phyloP scores from a whole-genome alignment of 2,888 invertebrate species.

The Lasioglossum malachurum region DNA sequence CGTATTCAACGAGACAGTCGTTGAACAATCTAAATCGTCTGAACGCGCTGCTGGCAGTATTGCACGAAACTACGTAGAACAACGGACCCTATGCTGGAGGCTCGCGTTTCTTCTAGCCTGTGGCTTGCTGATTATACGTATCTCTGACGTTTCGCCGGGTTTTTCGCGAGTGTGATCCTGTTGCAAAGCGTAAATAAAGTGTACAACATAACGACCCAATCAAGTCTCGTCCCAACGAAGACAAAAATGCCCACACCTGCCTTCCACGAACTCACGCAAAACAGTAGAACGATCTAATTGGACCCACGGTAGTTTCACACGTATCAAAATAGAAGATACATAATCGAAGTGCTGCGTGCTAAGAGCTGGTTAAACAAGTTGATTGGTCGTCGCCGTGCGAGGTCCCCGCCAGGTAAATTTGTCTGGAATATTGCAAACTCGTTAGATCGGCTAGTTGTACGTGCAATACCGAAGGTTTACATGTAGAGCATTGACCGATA shows the following conservation, averaged over 20 bases:
- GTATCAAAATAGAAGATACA: too few species aligned
- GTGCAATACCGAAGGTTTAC: neutral
- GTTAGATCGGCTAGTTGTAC: neutral
- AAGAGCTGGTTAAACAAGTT: neutral
- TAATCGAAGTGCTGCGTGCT: neutral
- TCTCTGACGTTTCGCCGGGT: conserved; percentile 1
- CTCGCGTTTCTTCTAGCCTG: conserved; percentile 19
- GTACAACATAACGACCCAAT: neutral
- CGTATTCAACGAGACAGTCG: conserved; percentile 32
- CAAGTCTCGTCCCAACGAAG: too few species aligned
- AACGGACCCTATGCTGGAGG: conserved; percentile 12
- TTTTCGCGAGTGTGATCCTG: neutral
- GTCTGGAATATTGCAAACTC: neutral
- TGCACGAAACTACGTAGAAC: conserved; percentile 15
- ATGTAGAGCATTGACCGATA: neutral
- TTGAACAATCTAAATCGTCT: conserved; percentile 46
- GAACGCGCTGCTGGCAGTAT: conserved; percentile 6
- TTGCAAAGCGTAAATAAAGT: too few species aligned
- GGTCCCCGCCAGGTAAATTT: neutral
- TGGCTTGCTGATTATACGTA: neutral
- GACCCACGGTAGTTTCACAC: too few species aligned
- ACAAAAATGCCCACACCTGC: too few species aligned
- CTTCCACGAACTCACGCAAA: too few species aligned
- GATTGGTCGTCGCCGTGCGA: neutral
- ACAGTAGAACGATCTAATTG: too few species aligned